A percentile compares a stretch with the other conserved stretches of the same genome.
Evolutionary conservation across 1,140 invertebrate genomes (phyloP).

Genomic region (Platyscapa corneri): DNA sequence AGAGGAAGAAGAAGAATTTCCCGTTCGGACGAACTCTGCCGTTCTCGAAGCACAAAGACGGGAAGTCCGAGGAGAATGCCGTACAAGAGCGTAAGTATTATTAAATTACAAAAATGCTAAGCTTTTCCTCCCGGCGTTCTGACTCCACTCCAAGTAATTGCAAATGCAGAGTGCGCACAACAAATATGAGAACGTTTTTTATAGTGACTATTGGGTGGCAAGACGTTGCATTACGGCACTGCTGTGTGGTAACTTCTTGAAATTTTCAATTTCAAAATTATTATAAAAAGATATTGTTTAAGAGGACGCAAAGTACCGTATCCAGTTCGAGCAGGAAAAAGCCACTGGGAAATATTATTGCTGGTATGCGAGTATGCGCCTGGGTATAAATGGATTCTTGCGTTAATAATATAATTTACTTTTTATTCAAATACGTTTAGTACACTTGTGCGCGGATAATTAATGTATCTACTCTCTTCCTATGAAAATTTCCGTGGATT

Average conservation of each 20-base stretch:
- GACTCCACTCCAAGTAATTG: no score
- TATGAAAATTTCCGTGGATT: no score
- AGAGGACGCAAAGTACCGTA: neutral
- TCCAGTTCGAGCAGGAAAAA: neutral
- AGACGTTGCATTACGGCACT: neutral
- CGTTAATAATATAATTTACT: no score
- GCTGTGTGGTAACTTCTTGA: no score
- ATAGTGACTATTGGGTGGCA: no score
- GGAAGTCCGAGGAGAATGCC: slow-evolving; percentile 97
- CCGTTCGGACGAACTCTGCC: slow-evolving; percentile 98
- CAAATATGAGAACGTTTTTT: neutral
- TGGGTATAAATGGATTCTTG: no score
- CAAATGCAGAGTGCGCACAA: neutral
- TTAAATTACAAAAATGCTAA: slow-evolving; percentile 15
- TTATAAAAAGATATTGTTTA: neutral
- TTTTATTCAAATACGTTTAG: no score
- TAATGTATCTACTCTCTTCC: no score
- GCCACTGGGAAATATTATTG: neutral
- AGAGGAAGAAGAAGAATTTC: slow-evolving; percentile 98
- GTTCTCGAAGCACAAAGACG: slow-evolving; percentile 99
- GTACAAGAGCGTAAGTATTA: slow-evolving; percentile 97
- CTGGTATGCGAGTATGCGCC: no score
- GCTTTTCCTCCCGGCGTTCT: neutral
- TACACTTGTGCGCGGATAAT: no score
- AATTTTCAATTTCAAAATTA: neutral